Evolutionary conservation across 2,113 vertebrate species (phyloP).

Genomic region (Leptodactylus fuscus): DNA sequence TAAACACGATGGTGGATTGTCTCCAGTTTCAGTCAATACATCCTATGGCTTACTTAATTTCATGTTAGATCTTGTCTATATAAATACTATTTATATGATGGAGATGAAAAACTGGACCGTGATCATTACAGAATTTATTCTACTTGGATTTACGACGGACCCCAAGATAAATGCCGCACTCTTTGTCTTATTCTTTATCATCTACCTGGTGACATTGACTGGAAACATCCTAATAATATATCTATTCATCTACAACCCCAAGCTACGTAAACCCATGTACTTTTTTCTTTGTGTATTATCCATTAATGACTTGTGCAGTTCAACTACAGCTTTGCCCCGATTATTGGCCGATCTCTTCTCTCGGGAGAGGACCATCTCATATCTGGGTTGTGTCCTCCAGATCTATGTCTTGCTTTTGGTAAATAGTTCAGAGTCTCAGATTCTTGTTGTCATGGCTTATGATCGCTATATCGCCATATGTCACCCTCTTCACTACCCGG

Average conservation of each 20-base stretch:
- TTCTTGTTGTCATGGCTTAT: background rate
- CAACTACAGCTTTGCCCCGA: background rate
- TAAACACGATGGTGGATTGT: too few species aligned
- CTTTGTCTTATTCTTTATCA: background rate
- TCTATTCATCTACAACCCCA: background rate
- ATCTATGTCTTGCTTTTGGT: background rate
- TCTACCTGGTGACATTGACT: background rate
- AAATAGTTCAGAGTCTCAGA: background rate
- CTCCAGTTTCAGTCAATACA: too few species aligned
- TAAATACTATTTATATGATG: background rate
- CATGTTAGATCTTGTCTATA: too few species aligned
- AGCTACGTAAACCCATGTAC: constrained; percentile 1
- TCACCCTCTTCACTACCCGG: background rate
- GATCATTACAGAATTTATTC: background rate
- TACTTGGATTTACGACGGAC: background rate
- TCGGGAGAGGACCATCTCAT: background rate
- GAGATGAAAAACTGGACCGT: background rate
- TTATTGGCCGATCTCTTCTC: constrained; percentile 14
- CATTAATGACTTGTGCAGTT: background rate
- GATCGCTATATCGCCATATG: background rate
- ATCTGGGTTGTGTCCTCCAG: background rate
- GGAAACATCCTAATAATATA: background rate
- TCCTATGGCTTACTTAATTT: too few species aligned
- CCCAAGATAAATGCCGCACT: background rate
- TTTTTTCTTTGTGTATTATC: background rate